Evolutionary conservation across 2,113 vertebrate genomes (phyloP), one percentile per base, ranked within the genome.

Genomic region (Gallinago undulata): DNA sequence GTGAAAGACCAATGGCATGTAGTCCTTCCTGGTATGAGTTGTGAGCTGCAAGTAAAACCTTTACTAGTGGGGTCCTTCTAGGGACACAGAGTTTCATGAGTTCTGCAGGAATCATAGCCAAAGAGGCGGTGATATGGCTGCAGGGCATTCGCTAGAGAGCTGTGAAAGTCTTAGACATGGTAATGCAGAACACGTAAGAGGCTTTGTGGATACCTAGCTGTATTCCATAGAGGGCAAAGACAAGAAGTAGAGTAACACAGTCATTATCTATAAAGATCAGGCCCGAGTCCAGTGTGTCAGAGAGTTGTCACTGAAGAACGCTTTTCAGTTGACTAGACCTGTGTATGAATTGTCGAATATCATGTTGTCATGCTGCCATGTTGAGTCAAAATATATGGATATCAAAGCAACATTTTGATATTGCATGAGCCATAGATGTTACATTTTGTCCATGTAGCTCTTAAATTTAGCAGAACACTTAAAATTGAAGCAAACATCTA

Each of bases 1-100:
- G 9, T 27, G 17, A 68, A 79, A 48, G 28, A 13, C 13, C 0
- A 0, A 33, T 30, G 19, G 7, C 16, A 15, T 5, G 7, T 19
- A 77, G 35, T 5, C 23, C 56, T 73, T 80, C 19, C 37, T 33
- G 18, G 10, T 45, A 45, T 33, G 35, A 3, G 7, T 57, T 6
- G 25, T 79, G 48, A 95, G 62, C 81, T 53, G 39, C 1, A 4
- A 33, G 19, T 21, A 72, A 78, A 84, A 22, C 23, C 28, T 81
- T 87, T 73, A 31, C 27, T 62, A 89, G 18, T 12, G 12, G 39
- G 72, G 43, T 64, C 59, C 59, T 86, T 93, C 35, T 89, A 69
- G 35, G 60, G 43, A 53, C 48, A 55, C 7, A 70, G 55, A 27
- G 39, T 57, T 90, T 83, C 62, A 57, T 25, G 37, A 69, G 43